These are phyloP conservation scores for Euthynnus affinis DNA, from an alignment of 2,797 vertebrate genomes.

Conservation along the genomic window DNA sequence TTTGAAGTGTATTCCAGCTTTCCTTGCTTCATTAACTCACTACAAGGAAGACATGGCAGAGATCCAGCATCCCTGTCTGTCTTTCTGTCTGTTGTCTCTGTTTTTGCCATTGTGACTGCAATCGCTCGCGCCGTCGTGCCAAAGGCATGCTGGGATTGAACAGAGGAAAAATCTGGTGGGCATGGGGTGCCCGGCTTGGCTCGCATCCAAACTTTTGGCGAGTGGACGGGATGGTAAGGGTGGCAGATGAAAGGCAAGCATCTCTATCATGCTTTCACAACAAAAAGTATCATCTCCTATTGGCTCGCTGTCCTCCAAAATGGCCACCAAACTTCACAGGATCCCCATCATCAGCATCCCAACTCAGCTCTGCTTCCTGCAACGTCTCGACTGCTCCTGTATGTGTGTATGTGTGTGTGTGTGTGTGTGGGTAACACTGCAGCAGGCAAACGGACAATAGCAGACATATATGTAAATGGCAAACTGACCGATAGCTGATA, in stretches of 20 bases:
- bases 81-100: constrained; percentile 39
- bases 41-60: constrained; percentile 66
- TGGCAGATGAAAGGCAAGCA: constrained; percentile 14
- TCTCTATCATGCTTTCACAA: constrained; percentile 14
- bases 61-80: constrained; percentile 65
- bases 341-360: constrained; percentile 4
- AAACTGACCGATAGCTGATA: not conserved
- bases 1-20: constrained; percentile 67
- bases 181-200: constrained; percentile 57
- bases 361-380: not conserved
- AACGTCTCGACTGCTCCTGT: not conserved
- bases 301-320: constrained; percentile 42
- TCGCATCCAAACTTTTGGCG: constrained; percentile 19
- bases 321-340: constrained; percentile 41
- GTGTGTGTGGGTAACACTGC: not conserved
- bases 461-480: not conserved
- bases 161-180: constrained; percentile 41
- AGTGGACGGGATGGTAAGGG: not conserved
- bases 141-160: constrained; percentile 64
- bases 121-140: constrained; percentile 43
- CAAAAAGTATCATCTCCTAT: constrained; percentile 16
- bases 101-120: constrained; percentile 48
- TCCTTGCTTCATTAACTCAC: constrained; percentile 73
- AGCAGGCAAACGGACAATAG: constrained; percentile 1
- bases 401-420: constrained; percentile 3